Evolutionary conservation across 2,888 invertebrate genomes (phyloP).

Genomic region (Mimumesa dahlbomi): DNA sequence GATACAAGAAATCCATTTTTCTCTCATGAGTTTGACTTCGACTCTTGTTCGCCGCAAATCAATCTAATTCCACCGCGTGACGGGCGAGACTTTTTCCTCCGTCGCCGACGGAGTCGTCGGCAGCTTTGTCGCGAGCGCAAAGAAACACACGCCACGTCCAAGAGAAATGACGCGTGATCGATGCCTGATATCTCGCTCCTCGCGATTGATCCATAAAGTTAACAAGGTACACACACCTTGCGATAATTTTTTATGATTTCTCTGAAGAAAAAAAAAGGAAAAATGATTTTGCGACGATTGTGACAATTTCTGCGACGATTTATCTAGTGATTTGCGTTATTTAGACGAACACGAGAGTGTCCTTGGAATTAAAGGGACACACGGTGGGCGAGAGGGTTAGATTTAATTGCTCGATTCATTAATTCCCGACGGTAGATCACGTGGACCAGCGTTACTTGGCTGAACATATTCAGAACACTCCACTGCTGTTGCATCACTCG

Average conservation of each 20-base stretch:
- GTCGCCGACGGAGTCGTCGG: not conserved
- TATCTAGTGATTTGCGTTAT: not conserved
- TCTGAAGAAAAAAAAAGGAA: no score
- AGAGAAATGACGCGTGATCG: not conserved
- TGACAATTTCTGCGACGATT: no score
- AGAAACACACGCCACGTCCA: not conserved
- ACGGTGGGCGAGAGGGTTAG: slow-evolving; percentile 1
- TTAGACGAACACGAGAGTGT: no score
- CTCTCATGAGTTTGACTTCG: slow-evolving; percentile 39
- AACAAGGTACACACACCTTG: no score
- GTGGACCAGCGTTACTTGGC: slow-evolving; percentile 6
- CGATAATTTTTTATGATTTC: no score
- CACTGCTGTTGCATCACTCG: slow-evolving; percentile 16
- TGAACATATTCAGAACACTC: slow-evolving; percentile 16
- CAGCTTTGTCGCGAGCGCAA: not conserved
- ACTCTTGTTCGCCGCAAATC: slow-evolving; percentile 27
- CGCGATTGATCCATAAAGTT: no score
- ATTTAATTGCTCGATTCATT: slow-evolving; percentile 38
- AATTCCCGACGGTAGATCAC: slow-evolving; percentile 21
- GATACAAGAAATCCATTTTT: slow-evolving; percentile 51
- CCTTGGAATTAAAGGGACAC: no score
- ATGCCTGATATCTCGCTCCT: no score
- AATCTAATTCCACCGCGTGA: slow-evolving; percentile 43
- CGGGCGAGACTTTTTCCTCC: slow-evolving; percentile 1
- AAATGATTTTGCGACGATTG: no score